Conservation (phyloP, 2,888 invertebrate genomes). For the Iselma pallidipennis region DNA sequence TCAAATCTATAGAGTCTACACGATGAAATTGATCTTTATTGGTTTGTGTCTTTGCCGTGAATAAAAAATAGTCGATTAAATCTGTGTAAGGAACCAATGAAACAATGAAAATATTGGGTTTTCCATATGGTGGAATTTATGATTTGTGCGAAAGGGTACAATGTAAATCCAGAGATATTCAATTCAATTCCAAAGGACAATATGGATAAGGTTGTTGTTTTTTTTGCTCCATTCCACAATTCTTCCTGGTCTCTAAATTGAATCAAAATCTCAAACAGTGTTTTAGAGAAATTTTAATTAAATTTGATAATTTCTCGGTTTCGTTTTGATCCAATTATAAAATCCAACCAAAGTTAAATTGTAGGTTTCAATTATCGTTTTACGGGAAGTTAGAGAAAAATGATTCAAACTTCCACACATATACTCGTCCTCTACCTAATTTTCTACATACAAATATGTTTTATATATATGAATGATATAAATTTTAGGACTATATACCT, state of each 20-base stretch:
- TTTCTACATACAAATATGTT: too few relatives aligned
- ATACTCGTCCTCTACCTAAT: too few relatives aligned
- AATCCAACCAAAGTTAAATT: neutral
- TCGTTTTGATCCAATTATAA: neutral
- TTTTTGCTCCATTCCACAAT: neutral
- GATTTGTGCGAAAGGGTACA: neutral
- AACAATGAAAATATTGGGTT: too few relatives aligned
- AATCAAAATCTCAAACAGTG: neutral
- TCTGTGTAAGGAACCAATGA: too few relatives aligned
- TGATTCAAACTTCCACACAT: too few relatives aligned
- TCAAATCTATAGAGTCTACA: slow-evolving; percentile 40
- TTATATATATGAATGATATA: too few relatives aligned
- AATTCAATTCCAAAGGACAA: neutral
- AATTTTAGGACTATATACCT: too few relatives aligned
- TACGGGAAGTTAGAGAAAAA: neutral
- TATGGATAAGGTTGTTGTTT: neutral
- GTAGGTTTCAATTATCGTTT: neutral
- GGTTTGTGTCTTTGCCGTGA: too few relatives aligned
- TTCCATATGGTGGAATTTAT: too few relatives aligned
- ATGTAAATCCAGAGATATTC: neutral
- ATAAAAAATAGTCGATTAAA: too few relatives aligned
- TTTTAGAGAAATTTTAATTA: slow-evolving; percentile 1
- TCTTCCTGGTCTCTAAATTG: neutral
- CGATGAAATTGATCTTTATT: slow-evolving; percentile 34
- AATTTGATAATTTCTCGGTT: neutral